Percentiles rank a stretch among this genome's conserved stretches.
These are phyloP conservation scores for Leptinotarsa rubiginosa DNA, from an alignment of 2,888 invertebrate species.

Conservation along the genomic window DNA sequence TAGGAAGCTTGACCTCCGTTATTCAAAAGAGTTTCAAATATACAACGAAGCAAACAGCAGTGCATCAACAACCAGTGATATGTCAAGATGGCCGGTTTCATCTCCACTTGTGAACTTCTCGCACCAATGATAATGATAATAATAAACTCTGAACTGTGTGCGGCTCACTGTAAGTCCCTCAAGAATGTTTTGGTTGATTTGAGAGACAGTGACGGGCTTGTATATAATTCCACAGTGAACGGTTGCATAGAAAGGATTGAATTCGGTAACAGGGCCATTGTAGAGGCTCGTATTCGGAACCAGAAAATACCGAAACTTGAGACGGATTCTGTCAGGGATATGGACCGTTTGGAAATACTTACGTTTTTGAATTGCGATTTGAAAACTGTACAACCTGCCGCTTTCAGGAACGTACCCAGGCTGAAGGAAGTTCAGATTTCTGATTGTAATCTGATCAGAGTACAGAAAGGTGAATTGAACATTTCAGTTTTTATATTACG, in stretches of 20 bases:
- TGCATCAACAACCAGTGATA: background rate
- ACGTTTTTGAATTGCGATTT: slow-evolving; percentile 39
- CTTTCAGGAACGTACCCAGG: slow-evolving; percentile 39
- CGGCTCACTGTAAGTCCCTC: slow-evolving; percentile 13
- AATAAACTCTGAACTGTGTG: background rate
- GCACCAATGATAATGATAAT: background rate
- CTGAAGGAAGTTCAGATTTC: slow-evolving; percentile 38
- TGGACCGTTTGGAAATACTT: slow-evolving; percentile 44
- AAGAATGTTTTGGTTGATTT: slow-evolving; percentile 24
- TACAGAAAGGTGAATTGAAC: slow-evolving; percentile 31
- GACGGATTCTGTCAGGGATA: slow-evolving; percentile 44
- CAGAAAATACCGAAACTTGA: slow-evolving; percentile 44
- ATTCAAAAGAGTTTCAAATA: background rate
- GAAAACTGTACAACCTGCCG: slow-evolving; percentile 35
- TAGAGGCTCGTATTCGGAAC: slow-evolving; percentile 36
- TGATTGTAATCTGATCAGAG: slow-evolving; percentile 35
- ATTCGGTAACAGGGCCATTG: slow-evolving; percentile 38
- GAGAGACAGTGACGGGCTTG: background rate
- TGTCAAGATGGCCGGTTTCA: background rate
- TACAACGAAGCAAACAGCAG: background rate
- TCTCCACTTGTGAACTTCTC: background rate
- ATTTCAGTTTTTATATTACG: too few species aligned
- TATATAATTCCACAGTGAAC: slow-evolving; percentile 27
- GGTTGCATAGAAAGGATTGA: slow-evolving; percentile 42
- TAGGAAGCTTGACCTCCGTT: background rate